These are phyloP conservation scores for Amiota minor DNA, from an alignment of 2,888 invertebrate genomes.

Conservation along the genomic window DNA sequence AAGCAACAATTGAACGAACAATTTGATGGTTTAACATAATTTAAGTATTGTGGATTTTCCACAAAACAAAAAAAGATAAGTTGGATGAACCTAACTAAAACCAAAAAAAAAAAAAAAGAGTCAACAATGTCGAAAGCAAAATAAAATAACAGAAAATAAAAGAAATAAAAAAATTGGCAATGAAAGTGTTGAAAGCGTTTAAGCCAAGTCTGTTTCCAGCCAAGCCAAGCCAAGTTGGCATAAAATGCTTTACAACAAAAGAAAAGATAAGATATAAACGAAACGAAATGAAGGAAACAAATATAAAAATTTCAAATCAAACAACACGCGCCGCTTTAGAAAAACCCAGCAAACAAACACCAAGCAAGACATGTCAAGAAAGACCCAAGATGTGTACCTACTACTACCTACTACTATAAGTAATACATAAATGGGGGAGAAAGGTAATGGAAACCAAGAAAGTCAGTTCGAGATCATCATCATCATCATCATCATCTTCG, in stretches of 20 bases:
- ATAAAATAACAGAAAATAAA: slow-evolving; percentile 28
- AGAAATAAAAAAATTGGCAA: slow-evolving; percentile 47
- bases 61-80: slow-evolving; percentile 18
- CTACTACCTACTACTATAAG: too few relatives aligned
- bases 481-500: not conserved
- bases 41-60: slow-evolving; percentile 56
- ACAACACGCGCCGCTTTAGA: slow-evolving; percentile 15
- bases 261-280: slow-evolving; percentile 24
- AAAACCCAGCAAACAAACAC: not conserved
- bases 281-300: slow-evolving; percentile 31
- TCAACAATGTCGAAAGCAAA: slow-evolving; percentile 24
- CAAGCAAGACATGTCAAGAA: not conserved
- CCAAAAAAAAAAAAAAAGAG: not conserved
- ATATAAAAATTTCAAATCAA: slow-evolving; percentile 4
- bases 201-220: too few relatives aligned
- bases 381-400: not conserved
- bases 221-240: not conserved
- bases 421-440: not conserved
- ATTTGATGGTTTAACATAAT: slow-evolving; percentile 52
- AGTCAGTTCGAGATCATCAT: not conserved
- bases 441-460: not conserved
- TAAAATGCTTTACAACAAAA: slow-evolving; percentile 23
- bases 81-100: too few relatives aligned
- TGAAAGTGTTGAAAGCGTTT: slow-evolving; percentile 48
- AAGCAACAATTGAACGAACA: slow-evolving; percentile 11